Percentiles rank a stretch among this genome's conserved stretches.
Evolutionary conservation across 2,888 invertebrate genomes (phyloP).

Genomic region (Pseudeuparius sepicola): DNA sequence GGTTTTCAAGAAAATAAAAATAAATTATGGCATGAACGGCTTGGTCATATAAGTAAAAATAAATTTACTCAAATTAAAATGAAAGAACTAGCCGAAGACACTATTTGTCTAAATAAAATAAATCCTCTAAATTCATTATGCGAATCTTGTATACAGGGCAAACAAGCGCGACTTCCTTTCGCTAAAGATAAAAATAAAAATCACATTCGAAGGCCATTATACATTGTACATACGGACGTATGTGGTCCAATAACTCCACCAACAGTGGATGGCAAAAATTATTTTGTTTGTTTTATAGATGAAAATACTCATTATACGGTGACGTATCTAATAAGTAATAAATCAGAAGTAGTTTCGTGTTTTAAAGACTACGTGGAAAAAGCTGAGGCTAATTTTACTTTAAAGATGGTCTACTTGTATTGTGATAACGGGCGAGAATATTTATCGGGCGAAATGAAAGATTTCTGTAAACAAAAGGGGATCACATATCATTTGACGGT

Average conservation of each 20-base stretch:
- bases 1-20: too few relatives aligned
- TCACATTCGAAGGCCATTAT: constrained; percentile 15
- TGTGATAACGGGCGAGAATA: constrained; percentile 21
- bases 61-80: constrained; percentile 14
- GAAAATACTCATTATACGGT: constrained; percentile 32
- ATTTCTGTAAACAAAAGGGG: constrained; percentile 30
- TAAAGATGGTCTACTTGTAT: constrained; percentile 21
- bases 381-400: constrained; percentile 18
- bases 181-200: too few relatives aligned
- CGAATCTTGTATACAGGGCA: constrained; percentile 18
- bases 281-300: constrained; percentile 32
- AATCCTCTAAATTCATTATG: constrained; percentile 15
- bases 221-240: constrained; percentile 17
- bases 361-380: constrained; percentile 20
- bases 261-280: constrained; percentile 28
- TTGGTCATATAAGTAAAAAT: constrained; percentile 14
- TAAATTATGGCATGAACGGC: constrained; percentile 15
- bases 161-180: constrained; percentile 18
- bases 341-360: constrained; percentile 17
- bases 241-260: constrained; percentile 18
- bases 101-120: constrained; percentile 12
- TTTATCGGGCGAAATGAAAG: constrained; percentile 26
- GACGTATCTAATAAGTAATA: constrained; percentile 24
- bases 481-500: constrained; percentile 34
- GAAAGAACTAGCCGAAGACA: constrained; percentile 9